A percentile compares a stretch with the other conserved stretches of the same genome.
phyloP scores from a whole-genome alignment of 2,797 vertebrate species.

The Gymnoscopelus microlampas region DNA sequence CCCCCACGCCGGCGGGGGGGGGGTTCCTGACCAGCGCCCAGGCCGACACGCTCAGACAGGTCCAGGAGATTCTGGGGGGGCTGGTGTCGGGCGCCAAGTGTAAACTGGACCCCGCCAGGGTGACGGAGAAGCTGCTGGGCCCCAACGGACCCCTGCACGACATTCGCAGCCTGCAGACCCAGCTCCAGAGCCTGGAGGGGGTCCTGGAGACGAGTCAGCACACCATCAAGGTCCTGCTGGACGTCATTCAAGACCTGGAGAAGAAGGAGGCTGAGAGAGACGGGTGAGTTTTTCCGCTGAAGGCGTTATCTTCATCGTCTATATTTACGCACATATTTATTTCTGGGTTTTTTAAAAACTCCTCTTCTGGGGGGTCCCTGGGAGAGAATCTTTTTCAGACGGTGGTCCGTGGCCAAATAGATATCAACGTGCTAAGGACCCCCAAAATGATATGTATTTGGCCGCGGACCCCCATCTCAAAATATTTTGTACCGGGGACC shows the following conservation, averaged over 20 bases:
- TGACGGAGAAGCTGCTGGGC: slow-evolving; percentile 73
- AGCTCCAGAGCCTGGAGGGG: slow-evolving; percentile 88
- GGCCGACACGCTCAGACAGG: slow-evolving; percentile 79
- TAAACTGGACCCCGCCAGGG: slow-evolving; percentile 76
- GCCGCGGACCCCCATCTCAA: no score
- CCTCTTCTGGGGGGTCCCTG: no score
- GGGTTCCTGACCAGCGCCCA: slow-evolving; percentile 71
- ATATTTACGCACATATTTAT: no score
- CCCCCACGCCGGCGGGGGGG: slow-evolving; percentile 26
- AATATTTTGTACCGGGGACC: no score
- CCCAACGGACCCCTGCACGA: slow-evolving; percentile 77
- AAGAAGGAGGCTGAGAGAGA: slow-evolving; percentile 90
- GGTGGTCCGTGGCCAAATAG: no score
- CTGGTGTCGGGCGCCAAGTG: slow-evolving; percentile 83
- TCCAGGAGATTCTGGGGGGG: slow-evolving; percentile 86
- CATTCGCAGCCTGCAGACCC: slow-evolving; percentile 83
- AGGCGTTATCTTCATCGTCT: background rate
- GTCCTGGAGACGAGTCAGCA: slow-evolving; percentile 91
- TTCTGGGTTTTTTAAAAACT: no score
- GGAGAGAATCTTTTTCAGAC: no score
- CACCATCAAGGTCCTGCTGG: slow-evolving; percentile 89
- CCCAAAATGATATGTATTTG: no score
- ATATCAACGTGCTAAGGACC: no score
- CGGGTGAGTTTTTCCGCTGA: slow-evolving; percentile 78
- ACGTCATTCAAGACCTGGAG: slow-evolving; percentile 92